Evolutionary conservation across 2,888 invertebrate species (phyloP).

Genomic region (Cyaniris semiargus): DNA sequence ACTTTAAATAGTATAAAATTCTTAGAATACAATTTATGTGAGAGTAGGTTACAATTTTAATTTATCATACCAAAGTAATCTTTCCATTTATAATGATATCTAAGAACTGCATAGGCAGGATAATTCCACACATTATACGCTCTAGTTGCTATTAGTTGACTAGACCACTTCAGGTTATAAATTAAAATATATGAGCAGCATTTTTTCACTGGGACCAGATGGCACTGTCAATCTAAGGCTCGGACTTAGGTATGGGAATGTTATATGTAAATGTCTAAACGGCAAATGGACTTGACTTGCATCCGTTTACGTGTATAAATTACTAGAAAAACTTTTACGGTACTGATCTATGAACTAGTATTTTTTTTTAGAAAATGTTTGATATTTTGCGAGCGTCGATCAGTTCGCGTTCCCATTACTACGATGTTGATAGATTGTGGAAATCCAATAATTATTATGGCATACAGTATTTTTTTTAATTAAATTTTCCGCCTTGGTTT

Average conservation of each 20-base stretch:
- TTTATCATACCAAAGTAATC: neutral
- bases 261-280: slow-evolving; percentile 30
- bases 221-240: slow-evolving; percentile 5
- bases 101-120: neutral
- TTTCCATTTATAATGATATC: neutral
- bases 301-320: slow-evolving; percentile 26
- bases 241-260: slow-evolving; percentile 13
- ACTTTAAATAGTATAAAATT: too few species aligned
- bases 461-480: neutral
- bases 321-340: neutral
- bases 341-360: neutral
- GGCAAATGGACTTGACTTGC: slow-evolving; percentile 26
- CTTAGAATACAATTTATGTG: too few species aligned
- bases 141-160: slow-evolving; percentile 3
- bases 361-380: neutral
- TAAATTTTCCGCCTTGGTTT: neutral
- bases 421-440: neutral
- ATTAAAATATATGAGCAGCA: slow-evolving; percentile 20
- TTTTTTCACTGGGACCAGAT: slow-evolving; percentile 10
- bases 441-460: neutral
- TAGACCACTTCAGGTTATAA: slow-evolving; percentile 24
- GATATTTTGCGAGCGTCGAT: neutral
- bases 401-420: neutral
- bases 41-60: too few species aligned
- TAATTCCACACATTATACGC: neutral